Percentiles rank a stretch among this genome's conserved stretches.
phyloP scores from a whole-genome alignment of 2,888 invertebrate species.

The Myopa testacea region DNA sequence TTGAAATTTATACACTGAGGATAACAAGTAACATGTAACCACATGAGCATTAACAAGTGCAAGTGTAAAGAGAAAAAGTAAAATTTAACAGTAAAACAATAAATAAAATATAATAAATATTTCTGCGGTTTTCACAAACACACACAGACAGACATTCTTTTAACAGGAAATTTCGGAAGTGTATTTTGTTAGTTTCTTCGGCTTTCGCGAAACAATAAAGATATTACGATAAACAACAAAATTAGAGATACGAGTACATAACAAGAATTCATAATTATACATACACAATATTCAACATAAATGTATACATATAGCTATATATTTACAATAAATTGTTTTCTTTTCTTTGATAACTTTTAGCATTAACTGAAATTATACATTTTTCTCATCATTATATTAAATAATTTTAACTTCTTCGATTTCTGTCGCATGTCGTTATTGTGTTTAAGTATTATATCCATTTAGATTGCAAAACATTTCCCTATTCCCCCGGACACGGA shows the following conservation, averaged over 20 bases:
- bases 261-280: slow-evolving; percentile 40
- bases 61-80: slow-evolving; percentile 41
- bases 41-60: slow-evolving; percentile 31
- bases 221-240: slow-evolving; percentile 48
- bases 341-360: slow-evolving; percentile 47
- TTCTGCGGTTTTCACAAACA: slow-evolving; percentile 41
- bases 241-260: slow-evolving; percentile 48
- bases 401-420: slow-evolving; percentile 30
- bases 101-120: slow-evolving; percentile 31
- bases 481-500: not conserved
- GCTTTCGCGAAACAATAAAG: slow-evolving; percentile 41
- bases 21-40: slow-evolving; percentile 44
- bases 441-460: slow-evolving; percentile 27
- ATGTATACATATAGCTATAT: slow-evolving; percentile 56
- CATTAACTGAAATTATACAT: slow-evolving; percentile 37
- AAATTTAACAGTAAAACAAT: slow-evolving; percentile 34
- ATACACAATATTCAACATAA: slow-evolving; percentile 51
- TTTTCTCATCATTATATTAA: slow-evolving; percentile 28
- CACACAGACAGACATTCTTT: slow-evolving; percentile 42
- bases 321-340: slow-evolving; percentile 55
- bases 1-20: slow-evolving; percentile 28
- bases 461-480: slow-evolving; percentile 18
- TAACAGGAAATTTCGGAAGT: slow-evolving; percentile 28
- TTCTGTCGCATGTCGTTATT: slow-evolving; percentile 19
- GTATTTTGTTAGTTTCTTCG: slow-evolving; percentile 32